Evolutionary conservation across 2,888 invertebrate species (phyloP).

Genomic region (Drosophila multiciliata): DNA sequence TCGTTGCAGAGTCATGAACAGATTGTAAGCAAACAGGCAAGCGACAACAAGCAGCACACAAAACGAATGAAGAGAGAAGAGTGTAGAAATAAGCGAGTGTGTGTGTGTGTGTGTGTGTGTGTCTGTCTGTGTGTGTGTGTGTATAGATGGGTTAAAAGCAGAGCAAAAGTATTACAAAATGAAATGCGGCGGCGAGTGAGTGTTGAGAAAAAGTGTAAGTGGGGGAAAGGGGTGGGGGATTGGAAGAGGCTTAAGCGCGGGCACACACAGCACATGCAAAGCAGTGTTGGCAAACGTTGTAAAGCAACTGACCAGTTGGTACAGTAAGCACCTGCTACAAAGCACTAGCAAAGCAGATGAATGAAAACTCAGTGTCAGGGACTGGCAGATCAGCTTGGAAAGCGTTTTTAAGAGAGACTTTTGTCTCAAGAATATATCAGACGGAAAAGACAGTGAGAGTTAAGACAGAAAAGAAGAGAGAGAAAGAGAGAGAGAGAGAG

Average conservation of each 20-base stretch:
- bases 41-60: constrained; percentile 80
- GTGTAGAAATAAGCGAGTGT: constrained; percentile 16
- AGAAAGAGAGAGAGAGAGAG: constrained; percentile 38
- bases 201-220: constrained; percentile 14
- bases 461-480: constrained; percentile 35
- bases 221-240: neutral
- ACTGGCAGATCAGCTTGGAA: constrained; percentile 8
- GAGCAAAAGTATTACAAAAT: constrained; percentile 19
- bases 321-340: constrained; percentile 21
- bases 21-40: constrained; percentile 82
- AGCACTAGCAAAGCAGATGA: constrained; percentile 35
- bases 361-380: constrained; percentile 16
- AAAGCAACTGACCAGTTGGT: constrained; percentile 16
- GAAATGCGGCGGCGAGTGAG: constrained; percentile 48
- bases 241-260: constrained; percentile 25
- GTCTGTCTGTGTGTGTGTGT: neutral
- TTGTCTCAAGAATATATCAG: constrained; percentile 22
- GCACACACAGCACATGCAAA: constrained; percentile 50
- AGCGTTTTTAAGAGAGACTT: constrained; percentile 2
- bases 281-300: constrained; percentile 40
- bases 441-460: constrained; percentile 27
- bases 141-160: constrained; percentile 1
- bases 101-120: constrained; percentile 2
- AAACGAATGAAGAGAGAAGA: constrained; percentile 45
- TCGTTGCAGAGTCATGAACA: constrained; percentile 57